Conservation (phyloP, 2,113 vertebrate species). For the Variabilichromis moorii region DNA sequence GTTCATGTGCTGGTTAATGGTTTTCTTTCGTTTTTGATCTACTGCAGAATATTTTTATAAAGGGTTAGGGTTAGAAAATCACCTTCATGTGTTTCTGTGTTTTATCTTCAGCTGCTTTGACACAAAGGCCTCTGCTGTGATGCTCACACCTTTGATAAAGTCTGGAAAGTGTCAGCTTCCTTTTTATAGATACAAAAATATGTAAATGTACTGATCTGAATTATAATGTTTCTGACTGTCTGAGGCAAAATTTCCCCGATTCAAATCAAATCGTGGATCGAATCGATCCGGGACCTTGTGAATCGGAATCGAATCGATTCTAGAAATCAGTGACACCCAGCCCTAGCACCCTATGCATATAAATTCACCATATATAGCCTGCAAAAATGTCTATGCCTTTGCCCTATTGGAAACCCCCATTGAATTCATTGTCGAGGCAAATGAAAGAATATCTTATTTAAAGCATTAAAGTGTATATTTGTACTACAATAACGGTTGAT, state of each 20-base stretch:
- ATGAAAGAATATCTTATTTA: not conserved
- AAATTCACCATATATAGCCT: not conserved
- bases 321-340: not conserved
- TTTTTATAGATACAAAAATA: not conserved
- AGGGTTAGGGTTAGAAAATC: not conserved
- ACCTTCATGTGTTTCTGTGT: fast-evolving
- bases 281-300: not conserved
- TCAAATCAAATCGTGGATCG: not conserved
- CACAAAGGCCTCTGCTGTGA: not conserved
- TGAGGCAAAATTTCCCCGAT: not conserved
- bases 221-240: not conserved
- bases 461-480: not conserved
- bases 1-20: fast-evolving
- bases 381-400: not conserved
- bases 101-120: not conserved
- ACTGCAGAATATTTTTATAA: not conserved
- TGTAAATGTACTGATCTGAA: not conserved
- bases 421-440: not conserved
- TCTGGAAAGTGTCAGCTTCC: not conserved
- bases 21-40: fast-evolving
- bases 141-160: not conserved
- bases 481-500: not conserved
- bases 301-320: not conserved
- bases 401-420: not conserved
- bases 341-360: not conserved